Base-by-base conservation (phyloP, 2,113 vertebrate species). In the Empidonax traillii region DNA sequence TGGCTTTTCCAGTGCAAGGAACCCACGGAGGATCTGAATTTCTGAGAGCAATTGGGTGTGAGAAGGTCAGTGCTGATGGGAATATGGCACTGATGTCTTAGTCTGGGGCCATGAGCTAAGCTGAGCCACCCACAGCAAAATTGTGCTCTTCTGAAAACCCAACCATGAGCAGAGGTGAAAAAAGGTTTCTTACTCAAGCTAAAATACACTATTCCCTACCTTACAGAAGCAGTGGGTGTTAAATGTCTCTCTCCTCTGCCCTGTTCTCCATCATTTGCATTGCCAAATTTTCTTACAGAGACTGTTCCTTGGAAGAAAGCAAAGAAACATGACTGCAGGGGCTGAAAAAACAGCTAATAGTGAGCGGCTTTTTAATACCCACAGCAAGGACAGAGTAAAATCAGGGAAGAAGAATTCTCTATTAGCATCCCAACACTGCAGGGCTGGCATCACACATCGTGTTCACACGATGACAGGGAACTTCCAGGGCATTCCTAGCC, bases 361-460 rank as follows among this genome's bases (percentile, higher is more conserved):
- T 27, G 51, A 89, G 13, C 17, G 71, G 23, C 13, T 87, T 86
- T 89, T 37, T 30, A 33, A 41, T 8, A 47, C 9, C 19, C 28
- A 37, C 31, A 77, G 41, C 13, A 66, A 77, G 52, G 41, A 46
- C 25, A 51, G 52, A 27, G 28, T 72, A 37, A 80, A 61, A 11
- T 31, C 9, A 4, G 18, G 14, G 35, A 55, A 68, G 51, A 41
- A 67, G 16, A 62, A 62, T 28, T 71, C 22, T 61, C 55, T 68
- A n/a, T 33, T n/a, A 43, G 19, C 23, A 28, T 75, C 56, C 43
- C 56, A 71, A 8, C 10, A 31, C 17, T 72, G 33, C 58, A 74
- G n/a, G 0, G 0, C 6, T 67, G n/a, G 13, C 14, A 46, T 13
- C 25, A 35, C 16, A 46, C 12, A 9, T 65, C 35, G 3, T 25